Conservation (phyloP, 2,113 vertebrate genomes). For the Hemichromis elongatus region DNA sequence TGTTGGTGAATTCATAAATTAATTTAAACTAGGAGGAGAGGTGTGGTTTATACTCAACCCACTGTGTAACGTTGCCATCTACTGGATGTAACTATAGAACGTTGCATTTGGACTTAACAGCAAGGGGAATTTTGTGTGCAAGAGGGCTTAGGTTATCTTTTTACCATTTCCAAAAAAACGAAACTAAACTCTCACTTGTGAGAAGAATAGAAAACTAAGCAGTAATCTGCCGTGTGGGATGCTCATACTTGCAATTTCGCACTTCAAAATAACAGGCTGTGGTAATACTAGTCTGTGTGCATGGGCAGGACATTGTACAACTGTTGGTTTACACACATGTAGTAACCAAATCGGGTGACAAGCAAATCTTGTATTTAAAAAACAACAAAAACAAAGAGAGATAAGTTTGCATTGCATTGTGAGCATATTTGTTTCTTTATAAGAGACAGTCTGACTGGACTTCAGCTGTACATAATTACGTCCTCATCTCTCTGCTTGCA, state of each 20-base stretch:
- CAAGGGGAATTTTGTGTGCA: background rate
- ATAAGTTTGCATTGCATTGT: background rate
- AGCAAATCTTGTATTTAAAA: background rate
- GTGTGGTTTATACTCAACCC: background rate
- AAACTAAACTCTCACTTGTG: background rate
- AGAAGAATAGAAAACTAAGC: background rate
- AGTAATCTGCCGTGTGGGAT: background rate
- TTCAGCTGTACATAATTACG: background rate
- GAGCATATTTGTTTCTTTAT: background rate
- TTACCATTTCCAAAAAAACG: background rate
- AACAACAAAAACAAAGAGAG: background rate
- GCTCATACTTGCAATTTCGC: background rate
- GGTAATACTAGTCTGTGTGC: background rate
- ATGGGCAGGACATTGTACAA: background rate
- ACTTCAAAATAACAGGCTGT: background rate
- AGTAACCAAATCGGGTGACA: background rate
- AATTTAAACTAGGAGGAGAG: background rate
- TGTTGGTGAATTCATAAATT: background rate
- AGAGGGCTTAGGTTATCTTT: background rate
- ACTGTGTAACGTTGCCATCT: background rate
- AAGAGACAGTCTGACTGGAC: background rate
- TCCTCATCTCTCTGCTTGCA: background rate
- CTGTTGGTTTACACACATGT: background rate
- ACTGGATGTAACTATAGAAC: background rate
- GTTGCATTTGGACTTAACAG: background rate